A percentile compares a stretch with the other conserved stretches of the same genome.
These are phyloP conservation scores for Lutjanus erythropterus DNA, from an alignment of 2,113 vertebrate genomes.

Conservation along the genomic window DNA sequence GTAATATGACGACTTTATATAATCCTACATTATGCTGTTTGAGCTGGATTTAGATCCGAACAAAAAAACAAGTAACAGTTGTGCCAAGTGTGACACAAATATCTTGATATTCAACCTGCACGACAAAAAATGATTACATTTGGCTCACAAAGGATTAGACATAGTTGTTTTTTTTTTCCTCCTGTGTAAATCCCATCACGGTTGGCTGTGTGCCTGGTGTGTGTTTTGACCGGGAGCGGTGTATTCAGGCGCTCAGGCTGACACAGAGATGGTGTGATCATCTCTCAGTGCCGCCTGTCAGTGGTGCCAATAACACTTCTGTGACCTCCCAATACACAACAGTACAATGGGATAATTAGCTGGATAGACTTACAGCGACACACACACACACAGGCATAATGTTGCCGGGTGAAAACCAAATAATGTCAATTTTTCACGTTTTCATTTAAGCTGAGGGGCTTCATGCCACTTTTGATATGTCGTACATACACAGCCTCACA, in stretches of 20 bases:
- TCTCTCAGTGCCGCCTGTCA: constrained; percentile 47
- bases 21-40: constrained; percentile 29
- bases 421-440: not conserved
- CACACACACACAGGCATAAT: not conserved
- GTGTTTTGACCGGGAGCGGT: constrained; percentile 32
- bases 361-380: constrained; percentile 10
- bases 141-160: constrained; percentile 57
- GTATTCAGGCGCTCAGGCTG: constrained; percentile 36
- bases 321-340: constrained; percentile 41
- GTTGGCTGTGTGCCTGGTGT: constrained; percentile 22
- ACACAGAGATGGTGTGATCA: constrained; percentile 45
- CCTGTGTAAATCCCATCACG: constrained; percentile 58
- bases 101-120: constrained; percentile 51
- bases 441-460: not conserved
- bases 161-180: constrained; percentile 13
- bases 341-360: constrained; percentile 36
- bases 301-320: constrained; percentile 42
- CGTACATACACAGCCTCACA: not conserved
- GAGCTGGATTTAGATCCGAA: constrained; percentile 26
- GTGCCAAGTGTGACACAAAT: constrained; percentile 33
- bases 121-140: constrained; percentile 57
- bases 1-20: constrained; percentile 33
- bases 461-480: not conserved
- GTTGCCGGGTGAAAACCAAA: not conserved
- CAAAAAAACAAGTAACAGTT: constrained; percentile 9